A percentile compares a stretch with the other conserved stretches of the same genome.
phyloP scores from a whole-genome alignment of 1,140 invertebrate genomes.

The Temnothorax nylanderi region DNA sequence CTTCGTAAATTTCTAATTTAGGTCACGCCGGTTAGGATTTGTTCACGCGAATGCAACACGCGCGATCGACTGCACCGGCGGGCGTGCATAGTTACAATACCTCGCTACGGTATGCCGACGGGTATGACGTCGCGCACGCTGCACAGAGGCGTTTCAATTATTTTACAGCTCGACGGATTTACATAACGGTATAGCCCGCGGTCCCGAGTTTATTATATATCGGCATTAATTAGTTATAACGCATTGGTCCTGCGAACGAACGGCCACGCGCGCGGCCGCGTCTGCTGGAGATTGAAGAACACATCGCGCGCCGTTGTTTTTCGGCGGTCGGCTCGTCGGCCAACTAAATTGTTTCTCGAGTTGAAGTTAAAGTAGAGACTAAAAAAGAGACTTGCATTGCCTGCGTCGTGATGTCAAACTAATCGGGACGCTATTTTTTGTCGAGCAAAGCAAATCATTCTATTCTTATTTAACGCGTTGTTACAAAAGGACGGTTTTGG shows the following conservation, averaged over 20 bases:
- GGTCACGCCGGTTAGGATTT: neutral
- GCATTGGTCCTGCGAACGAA: neutral
- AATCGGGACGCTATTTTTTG: neutral
- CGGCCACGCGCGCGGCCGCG: no score
- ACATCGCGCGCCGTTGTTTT: neutral
- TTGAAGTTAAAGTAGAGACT: neutral
- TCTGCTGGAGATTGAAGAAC: neutral
- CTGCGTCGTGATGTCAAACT: neutral
- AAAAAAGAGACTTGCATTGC: neutral
- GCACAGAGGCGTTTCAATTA: constrained; percentile 41
- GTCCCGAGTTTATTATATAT: constrained; percentile 37
- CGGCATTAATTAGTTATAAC: constrained; percentile 41
- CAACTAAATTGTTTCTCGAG: neutral
- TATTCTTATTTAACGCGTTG: neutral
- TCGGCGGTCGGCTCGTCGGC: neutral
- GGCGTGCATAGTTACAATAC: constrained; percentile 6
- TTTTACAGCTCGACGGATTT: constrained; percentile 51
- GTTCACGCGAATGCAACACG: neutral
- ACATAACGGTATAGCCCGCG: constrained; percentile 37
- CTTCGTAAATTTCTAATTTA: constrained; percentile 46
- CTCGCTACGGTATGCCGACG: neutral
- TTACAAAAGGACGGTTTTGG: neutral
- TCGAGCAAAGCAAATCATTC: neutral
- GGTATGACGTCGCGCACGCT: neutral
- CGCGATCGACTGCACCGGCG: neutral